Conservation (phyloP, 2,888 invertebrate genomes). For the Eulithis prunata region DNA sequence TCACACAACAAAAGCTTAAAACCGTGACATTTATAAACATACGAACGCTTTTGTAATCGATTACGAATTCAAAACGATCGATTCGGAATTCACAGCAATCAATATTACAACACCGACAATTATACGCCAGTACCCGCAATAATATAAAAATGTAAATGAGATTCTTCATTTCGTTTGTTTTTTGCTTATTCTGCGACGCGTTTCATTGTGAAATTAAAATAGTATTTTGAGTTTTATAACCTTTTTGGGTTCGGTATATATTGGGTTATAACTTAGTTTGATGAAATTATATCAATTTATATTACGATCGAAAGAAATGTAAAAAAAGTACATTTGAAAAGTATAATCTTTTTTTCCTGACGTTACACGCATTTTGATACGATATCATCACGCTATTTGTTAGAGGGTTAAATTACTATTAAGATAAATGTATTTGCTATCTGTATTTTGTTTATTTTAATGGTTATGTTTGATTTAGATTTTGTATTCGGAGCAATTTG, state of each 20-base stretch:
- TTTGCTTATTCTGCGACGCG: not conserved
- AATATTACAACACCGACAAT: conserved; percentile 55
- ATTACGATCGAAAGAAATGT: no score
- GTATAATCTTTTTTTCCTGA: conserved; percentile 47
- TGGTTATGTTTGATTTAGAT: conserved; percentile 34
- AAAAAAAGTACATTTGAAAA: no score
- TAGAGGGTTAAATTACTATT: conserved; percentile 57
- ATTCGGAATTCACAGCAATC: conserved; percentile 57
- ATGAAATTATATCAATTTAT: no score
- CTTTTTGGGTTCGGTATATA: not conserved
- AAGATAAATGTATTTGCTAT: conserved; percentile 57
- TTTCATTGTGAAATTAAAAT: not conserved
- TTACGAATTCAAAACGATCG: conserved; percentile 59
- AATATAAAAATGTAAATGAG: conserved; percentile 45
- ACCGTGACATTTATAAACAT: conserved; percentile 72
- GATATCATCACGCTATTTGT: conserved; percentile 57
- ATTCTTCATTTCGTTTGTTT: conserved; percentile 1
- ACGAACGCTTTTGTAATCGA: conserved; percentile 62
- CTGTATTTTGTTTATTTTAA: conserved; percentile 34
- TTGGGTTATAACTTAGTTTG: no score
- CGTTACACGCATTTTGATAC: conserved; percentile 64
- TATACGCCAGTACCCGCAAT: conserved; percentile 37
- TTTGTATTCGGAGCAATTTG: conserved; percentile 37
- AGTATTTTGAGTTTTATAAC: not conserved
- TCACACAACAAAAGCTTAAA: conserved; percentile 58